A percentile compares a stretch with the other conserved stretches of the same genome.
These are phyloP conservation scores for Thereva unica DNA, from an alignment of 2,888 invertebrate genomes.

Conservation along the genomic window DNA sequence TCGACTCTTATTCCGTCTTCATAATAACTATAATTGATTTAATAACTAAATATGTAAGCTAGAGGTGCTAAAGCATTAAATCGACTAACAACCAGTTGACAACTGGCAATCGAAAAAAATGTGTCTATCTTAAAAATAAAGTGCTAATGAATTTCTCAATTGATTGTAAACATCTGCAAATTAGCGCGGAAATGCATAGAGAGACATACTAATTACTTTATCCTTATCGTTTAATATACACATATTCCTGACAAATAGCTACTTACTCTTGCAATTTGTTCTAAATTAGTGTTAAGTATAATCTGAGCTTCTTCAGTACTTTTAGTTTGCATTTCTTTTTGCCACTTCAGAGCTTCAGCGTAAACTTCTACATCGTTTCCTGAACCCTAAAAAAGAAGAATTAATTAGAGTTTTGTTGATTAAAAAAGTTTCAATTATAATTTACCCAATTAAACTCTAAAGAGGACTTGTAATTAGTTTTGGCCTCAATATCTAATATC, in stretches of 20 bases:
- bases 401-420: neutral
- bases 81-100: no score
- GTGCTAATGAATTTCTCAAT: no score
- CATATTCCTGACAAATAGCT: neutral
- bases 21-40: no score
- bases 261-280: conserved; percentile 78
- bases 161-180: no score
- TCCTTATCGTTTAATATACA: no score
- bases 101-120: no score
- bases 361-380: conserved; percentile 67
- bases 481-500: conserved; percentile 57
- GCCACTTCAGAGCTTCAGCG: conserved; percentile 71
- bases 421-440: conserved; percentile 36
- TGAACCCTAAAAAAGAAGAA: conserved; percentile 45
- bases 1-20: no score
- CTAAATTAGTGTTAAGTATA: conserved; percentile 75
- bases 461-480: conserved; percentile 53
- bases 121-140: no score
- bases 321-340: conserved; percentile 70
- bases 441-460: conserved; percentile 57
- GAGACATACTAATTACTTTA: no score
- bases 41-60: no score
- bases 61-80: no score
- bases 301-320: conserved; percentile 74
- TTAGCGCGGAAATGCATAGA: no score